phyloP scores from a whole-genome alignment of 2,113 vertebrate genomes.

The Psittacus erithacus region DNA sequence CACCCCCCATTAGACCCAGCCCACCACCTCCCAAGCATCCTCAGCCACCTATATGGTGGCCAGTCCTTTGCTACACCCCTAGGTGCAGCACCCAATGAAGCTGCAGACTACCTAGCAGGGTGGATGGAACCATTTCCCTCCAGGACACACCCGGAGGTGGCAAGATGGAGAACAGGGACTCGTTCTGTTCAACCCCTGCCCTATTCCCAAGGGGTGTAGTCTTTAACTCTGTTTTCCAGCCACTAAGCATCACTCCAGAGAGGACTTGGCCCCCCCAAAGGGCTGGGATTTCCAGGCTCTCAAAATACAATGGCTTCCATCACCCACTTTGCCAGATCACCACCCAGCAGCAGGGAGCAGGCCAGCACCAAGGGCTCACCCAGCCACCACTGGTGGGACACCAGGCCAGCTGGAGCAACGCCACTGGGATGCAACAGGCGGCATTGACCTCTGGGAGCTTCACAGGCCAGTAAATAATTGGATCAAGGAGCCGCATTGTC shows the following conservation, averaged over 20 bases:
- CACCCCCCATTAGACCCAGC: not conserved
- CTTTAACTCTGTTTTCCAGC: not conserved
- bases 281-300: not conserved
- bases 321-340: fast-evolving
- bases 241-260: not conserved
- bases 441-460: fast-evolving
- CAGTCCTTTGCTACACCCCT: not conserved
- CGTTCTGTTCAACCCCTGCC: not conserved
- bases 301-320: fast-evolving
- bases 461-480: not conserved
- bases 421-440: fast-evolving
- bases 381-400: fast-evolving
- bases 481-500: not conserved
- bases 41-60: not conserved
- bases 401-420: fast-evolving
- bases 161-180: fast-evolving
- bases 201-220: not conserved
- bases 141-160: fast-evolving
- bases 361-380: not conserved
- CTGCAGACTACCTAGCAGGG: not conserved
- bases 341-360: fast-evolving
- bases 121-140: fast-evolving
- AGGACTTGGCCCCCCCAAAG: not conserved
- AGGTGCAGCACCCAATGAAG: fast-evolving
- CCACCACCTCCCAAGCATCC: not conserved